phyloP scores from a whole-genome alignment of 2,113 vertebrate genomes.

The Hassar affinis region DNA sequence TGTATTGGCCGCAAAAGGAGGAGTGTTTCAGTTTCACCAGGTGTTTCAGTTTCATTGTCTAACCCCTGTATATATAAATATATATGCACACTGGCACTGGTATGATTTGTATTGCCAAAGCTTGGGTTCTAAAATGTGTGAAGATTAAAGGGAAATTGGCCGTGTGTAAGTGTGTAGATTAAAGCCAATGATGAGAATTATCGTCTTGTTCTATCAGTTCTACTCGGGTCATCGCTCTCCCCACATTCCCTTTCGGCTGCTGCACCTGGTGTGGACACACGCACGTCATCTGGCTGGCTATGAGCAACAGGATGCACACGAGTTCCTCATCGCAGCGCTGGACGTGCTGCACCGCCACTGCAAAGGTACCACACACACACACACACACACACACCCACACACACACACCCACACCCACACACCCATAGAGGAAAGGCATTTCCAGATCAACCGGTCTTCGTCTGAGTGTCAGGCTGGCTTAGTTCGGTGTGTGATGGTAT shows the following conservation, averaged over 20 bases:
- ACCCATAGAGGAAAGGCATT: not conserved
- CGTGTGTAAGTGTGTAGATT: not conserved
- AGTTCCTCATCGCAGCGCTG: constrained; percentile 97
- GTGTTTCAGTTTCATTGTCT: no score
- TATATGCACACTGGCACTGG: no score
- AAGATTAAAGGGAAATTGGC: not conserved
- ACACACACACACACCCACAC: no score
- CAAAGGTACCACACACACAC: constrained; percentile 27
- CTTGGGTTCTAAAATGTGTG: not conserved
- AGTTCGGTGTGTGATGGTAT: not conserved
- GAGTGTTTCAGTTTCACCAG: no score
- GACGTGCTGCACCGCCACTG: constrained; percentile 80
- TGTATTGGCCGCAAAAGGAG: no score
- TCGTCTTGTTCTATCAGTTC: constrained; percentile 74
- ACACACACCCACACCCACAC: no score
- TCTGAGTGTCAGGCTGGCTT: not conserved
- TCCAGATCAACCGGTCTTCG: not conserved
- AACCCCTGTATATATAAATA: no score
- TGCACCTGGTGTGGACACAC: constrained; percentile 99
- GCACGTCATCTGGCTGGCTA: constrained; percentile 98
- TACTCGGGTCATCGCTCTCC: constrained; percentile 98
- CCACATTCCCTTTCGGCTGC: constrained; percentile 98
- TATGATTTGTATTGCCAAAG: not conserved
- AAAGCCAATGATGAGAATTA: not conserved
- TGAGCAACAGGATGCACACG: constrained; percentile 98